These are phyloP conservation scores for Bellardia bayeri DNA, from an alignment of 2,888 invertebrate genomes.

Conservation along the genomic window DNA sequence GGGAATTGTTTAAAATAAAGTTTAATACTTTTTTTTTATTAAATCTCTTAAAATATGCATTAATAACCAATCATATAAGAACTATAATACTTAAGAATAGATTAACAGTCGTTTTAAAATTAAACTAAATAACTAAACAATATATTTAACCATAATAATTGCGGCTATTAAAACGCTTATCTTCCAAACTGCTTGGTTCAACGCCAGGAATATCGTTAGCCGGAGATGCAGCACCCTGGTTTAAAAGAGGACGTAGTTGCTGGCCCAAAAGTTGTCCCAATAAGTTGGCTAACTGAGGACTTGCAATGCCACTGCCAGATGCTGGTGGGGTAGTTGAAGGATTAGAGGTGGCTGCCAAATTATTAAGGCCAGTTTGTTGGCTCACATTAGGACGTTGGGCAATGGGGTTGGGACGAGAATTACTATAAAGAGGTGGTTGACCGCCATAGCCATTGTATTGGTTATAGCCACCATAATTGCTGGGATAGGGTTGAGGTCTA, in stretches of 20 bases:
- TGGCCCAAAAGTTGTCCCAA: conserved; percentile 80
- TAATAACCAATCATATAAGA: background rate
- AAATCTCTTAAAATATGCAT: background rate
- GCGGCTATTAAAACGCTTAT: conserved; percentile 9
- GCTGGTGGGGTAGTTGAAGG: background rate
- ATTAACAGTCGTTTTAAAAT: conserved; percentile 36
- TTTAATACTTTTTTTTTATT: background rate
- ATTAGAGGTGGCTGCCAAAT: background rate
- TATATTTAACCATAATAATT: background rate
- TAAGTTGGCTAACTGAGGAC: conserved; percentile 77
- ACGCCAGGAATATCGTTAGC: conserved; percentile 28
- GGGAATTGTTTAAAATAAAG: too few species aligned
- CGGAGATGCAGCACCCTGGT: conserved; percentile 74
- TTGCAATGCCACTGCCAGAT: background rate
- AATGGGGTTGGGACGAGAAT: background rate
- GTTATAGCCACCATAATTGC: conserved; percentile 18
- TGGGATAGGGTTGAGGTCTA: conserved; percentile 38
- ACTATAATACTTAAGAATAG: conserved; percentile 31
- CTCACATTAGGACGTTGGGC: conserved; percentile 13
- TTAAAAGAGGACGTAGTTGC: conserved; percentile 78
- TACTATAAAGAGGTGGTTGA: conserved; percentile 39
- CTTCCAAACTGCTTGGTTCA: background rate
- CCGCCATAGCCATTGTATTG: conserved; percentile 26
- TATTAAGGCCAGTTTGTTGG: background rate
- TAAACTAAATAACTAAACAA: background rate